Conservation (phyloP, 2,113 vertebrate species). For the Sapayoa aenigma region DNA sequence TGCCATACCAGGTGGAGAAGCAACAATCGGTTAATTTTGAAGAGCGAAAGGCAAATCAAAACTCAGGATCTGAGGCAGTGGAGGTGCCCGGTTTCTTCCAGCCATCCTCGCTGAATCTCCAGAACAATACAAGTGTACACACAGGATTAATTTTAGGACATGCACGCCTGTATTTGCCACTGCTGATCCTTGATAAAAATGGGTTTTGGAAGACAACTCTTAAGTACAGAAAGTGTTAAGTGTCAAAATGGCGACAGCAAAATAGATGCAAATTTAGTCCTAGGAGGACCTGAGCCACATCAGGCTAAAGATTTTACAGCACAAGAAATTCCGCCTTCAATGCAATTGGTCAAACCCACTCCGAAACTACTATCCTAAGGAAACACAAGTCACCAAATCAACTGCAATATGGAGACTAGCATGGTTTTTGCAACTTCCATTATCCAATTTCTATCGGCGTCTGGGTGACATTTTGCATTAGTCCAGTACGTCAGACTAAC, state of each 20-base stretch:
- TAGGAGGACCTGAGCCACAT: slow-evolving; percentile 29
- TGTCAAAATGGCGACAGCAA: slow-evolving; percentile 16
- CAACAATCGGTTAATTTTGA: slow-evolving; percentile 57
- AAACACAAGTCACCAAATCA: background rate
- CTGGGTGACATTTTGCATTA: background rate
- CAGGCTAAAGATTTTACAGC: background rate
- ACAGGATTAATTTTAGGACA: slow-evolving; percentile 55
- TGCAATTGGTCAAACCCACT: background rate
- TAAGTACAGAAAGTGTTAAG: slow-evolving; percentile 7
- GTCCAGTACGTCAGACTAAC: background rate
- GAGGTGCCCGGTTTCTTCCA: slow-evolving; percentile 54
- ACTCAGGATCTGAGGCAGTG: slow-evolving; percentile 13
- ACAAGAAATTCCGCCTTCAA: slow-evolving; percentile 52
- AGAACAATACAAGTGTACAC: slow-evolving; percentile 64
- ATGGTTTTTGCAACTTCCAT: background rate
- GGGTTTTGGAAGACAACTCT: slow-evolving; percentile 11
- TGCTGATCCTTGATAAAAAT: slow-evolving; percentile 22
- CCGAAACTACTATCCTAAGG: background rate
- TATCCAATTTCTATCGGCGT: background rate
- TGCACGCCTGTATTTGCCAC: slow-evolving; percentile 54
- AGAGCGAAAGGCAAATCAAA: slow-evolving; percentile 60
- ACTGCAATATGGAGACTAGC: background rate
- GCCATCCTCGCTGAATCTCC: slow-evolving; percentile 46
- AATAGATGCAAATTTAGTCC: slow-evolving; percentile 47
- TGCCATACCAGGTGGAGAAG: slow-evolving; percentile 58